Evolutionary conservation across 2,797 vertebrate species (phyloP).

Genomic region (Neosalanx taihuensis): DNA sequence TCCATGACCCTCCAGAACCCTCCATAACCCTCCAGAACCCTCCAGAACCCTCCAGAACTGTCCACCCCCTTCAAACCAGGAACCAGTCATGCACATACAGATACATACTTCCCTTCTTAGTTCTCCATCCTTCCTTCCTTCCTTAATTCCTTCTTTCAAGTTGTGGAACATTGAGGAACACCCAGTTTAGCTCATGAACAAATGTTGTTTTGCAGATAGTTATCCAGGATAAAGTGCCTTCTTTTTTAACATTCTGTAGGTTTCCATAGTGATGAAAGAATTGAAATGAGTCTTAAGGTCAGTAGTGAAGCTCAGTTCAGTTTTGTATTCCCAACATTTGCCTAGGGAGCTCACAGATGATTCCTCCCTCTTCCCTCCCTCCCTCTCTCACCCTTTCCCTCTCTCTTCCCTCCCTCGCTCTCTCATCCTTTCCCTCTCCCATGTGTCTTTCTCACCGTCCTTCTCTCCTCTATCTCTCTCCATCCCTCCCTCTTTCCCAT

Average conservation of each 20-base stretch:
- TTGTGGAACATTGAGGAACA: slow-evolving; percentile 67
- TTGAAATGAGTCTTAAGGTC: slow-evolving; percentile 51
- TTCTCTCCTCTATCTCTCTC: not conserved
- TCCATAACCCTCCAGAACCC: slow-evolving; percentile 42
- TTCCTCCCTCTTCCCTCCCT: not conserved
- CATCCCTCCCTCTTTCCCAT: slow-evolving; percentile 31
- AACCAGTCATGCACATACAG: slow-evolving; percentile 59
- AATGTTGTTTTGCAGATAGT: slow-evolving; percentile 77
- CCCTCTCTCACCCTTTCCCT: not conserved
- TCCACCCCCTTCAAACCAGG: slow-evolving; percentile 53
- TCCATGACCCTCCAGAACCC: slow-evolving; percentile 49
- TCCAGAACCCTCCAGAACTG: no score
- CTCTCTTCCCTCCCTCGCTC: slow-evolving; percentile 32
- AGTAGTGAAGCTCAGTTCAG: slow-evolving; percentile 42
- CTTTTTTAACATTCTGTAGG: slow-evolving; percentile 75
- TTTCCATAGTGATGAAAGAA: slow-evolving; percentile 45
- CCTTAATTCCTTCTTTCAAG: slow-evolving; percentile 56
- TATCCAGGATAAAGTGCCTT: slow-evolving; percentile 77
- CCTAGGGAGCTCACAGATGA: slow-evolving; percentile 1
- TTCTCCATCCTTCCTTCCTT: slow-evolving; percentile 20
- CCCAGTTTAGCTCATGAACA: slow-evolving; percentile 62
- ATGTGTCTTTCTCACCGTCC: no score
- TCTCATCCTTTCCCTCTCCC: slow-evolving; percentile 26
- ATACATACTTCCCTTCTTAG: slow-evolving; percentile 31
- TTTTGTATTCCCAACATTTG: not conserved